These are phyloP conservation scores for Tuberolachnus salignus DNA, from an alignment of 2,888 invertebrate species.

Conservation along the genomic window DNA sequence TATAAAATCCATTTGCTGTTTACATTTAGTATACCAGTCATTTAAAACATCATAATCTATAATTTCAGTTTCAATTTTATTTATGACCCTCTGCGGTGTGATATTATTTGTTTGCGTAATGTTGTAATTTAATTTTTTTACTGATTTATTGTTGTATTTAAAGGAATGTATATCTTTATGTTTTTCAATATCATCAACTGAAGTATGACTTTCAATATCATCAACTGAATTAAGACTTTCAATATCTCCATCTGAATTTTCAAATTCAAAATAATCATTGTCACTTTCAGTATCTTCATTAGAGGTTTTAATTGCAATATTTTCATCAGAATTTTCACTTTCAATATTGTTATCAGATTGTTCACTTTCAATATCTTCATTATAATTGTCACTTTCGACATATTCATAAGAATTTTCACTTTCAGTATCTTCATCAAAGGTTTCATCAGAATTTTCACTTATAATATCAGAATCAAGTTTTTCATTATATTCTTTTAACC, in stretches of 20 bases:
- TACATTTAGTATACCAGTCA: slow-evolving; percentile 36
- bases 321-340: not conserved
- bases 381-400: not conserved
- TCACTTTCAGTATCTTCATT: not conserved
- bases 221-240: not conserved
- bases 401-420: not conserved
- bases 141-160: not conserved
- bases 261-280: not conserved
- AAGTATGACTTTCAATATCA: not conserved
- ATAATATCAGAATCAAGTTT: not conserved
- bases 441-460: not conserved
- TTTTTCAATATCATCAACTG: not conserved
- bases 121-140: not conserved
- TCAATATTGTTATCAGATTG: not conserved
- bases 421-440: slow-evolving; percentile 2
- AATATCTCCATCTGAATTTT: not conserved
- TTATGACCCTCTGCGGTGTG: not conserved
- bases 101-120: not conserved
- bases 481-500: not conserved
- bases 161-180: not conserved
- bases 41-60: slow-evolving; percentile 24
- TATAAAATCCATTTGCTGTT: slow-evolving; percentile 29
- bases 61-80: not conserved
- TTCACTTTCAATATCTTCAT: not conserved
- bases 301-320: not conserved